Evolutionary conservation across 1,140 invertebrate genomes (phyloP), one percentile per base, ranked within the genome.

Genomic region (Rhyacophila brunnea): DNA sequence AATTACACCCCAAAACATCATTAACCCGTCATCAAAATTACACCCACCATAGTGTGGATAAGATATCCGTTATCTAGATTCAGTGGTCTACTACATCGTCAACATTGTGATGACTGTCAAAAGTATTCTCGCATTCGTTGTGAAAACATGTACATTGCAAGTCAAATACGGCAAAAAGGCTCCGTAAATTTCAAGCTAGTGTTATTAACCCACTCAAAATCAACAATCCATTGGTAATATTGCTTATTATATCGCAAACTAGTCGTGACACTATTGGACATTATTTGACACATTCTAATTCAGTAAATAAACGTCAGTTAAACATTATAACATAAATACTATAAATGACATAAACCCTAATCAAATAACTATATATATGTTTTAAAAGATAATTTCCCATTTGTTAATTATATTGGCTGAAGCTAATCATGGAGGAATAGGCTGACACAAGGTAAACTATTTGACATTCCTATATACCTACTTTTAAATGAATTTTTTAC

Each of bases 61-160:
- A 28, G 23, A 5, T 9, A 28, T 28, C 23, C 23, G 23, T 28
- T 40, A 40, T 40, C n/a, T 40, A 15, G 11, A 13, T 40, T 40
- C 15, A 40, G 38, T 40, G 11, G 38, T n/a, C 4, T n/a, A n/a
- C 15, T 11, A 40, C 11, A 40, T 40, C 38, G 15, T n/a, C 38
- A 40, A 6, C 13, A n/a, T 15, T 11, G 17, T 11, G 7, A 56
- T 56, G 53, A 15, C 53, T 56, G 53, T 56, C 53, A 56, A 56
- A 56, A 20, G 32, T 48, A 18, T 35, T 40, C 32, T 20, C 36
- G 36, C 53, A 13, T 48, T 48, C 45, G 53, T 38, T 19, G 34
- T 47, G 53, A 56, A 23, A 56, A 56, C 53, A 56, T 48, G 44
- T 47, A 38, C 40, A 47, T 48, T 56, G 35, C 17, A 23, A 32